These are phyloP conservation scores for Cyanoliseus patagonus DNA, from an alignment of 2,113 vertebrate genomes.

Conservation along the genomic window DNA sequence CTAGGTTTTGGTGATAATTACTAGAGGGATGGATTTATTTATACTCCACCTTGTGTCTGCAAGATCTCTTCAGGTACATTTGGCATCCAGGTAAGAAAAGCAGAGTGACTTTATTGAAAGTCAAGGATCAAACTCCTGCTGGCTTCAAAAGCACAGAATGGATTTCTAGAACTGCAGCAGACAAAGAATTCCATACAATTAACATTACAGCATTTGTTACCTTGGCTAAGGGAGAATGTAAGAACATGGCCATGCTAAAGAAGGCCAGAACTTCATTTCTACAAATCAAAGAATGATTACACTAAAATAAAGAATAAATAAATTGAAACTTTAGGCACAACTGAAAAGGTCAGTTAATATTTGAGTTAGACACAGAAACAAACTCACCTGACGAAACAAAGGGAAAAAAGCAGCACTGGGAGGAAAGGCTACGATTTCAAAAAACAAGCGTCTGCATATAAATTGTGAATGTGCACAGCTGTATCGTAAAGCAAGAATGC, in stretches of 20 bases:
- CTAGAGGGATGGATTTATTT: neutral
- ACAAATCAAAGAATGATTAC: neutral
- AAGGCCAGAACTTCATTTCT: neutral
- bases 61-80: slow-evolving; percentile 10
- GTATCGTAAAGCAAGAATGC: neutral
- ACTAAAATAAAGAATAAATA: neutral
- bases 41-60: neutral
- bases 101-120: neutral
- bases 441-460: neutral
- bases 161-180: neutral
- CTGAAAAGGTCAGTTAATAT: neutral
- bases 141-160: neutral
- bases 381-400: neutral
- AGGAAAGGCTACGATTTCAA: neutral
- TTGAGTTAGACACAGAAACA: neutral
- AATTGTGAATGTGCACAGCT: neutral
- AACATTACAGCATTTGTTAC: neutral
- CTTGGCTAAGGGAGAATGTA: neutral
- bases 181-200: neutral
- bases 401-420: neutral
- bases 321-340: neutral
- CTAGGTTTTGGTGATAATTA: neutral
- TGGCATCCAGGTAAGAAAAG: slow-evolving; percentile 12
- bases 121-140: neutral
- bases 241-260: neutral